Evolutionary conservation across 2,797 vertebrate genomes (phyloP).

Genomic region (Parauchenoglanis punctatus): DNA sequence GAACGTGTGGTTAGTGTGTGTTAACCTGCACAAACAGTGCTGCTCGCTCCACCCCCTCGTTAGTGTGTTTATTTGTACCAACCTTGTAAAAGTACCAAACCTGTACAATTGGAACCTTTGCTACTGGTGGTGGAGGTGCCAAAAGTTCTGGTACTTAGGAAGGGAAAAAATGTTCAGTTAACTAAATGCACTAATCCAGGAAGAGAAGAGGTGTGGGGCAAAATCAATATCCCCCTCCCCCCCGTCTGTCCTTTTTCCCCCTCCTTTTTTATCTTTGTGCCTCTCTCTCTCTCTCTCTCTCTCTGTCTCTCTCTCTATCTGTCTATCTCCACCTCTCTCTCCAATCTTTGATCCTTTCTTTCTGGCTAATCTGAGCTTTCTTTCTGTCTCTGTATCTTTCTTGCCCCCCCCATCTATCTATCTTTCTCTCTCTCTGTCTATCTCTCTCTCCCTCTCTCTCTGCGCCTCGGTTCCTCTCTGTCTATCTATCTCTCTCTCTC

Average conservation of each 20-base stretch:
- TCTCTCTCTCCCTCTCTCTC: not conserved
- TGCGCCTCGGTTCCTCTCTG: not conserved
- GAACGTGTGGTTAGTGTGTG: not conserved
- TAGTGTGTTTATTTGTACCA: not conserved
- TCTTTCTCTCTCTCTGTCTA: not conserved
- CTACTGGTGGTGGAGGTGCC: not conserved
- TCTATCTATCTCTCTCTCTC: too few species aligned
- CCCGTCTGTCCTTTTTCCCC: not conserved
- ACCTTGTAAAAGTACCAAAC: not conserved
- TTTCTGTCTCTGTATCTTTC: not conserved
- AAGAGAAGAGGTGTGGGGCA: not conserved
- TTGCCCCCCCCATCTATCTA: not conserved
- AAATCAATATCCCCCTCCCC: not conserved
- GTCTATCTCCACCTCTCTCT: not conserved
- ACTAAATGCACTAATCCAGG: not conserved
- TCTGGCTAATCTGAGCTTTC: not conserved
- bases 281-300: slow-evolving; percentile 30
- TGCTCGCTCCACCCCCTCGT: not conserved
- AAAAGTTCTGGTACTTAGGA: not conserved
- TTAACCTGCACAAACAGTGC: not conserved
- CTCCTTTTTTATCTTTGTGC: slow-evolving; percentile 53
- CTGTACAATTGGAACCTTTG: not conserved
- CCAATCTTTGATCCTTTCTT: not conserved
- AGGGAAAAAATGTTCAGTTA: not conserved
- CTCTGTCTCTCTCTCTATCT: not conserved